A percentile compares a stretch with the other conserved stretches of the same genome.
These are phyloP conservation scores for Sinella curviseta DNA, from an alignment of 1,140 invertebrate genomes.

Conservation along the genomic window DNA sequence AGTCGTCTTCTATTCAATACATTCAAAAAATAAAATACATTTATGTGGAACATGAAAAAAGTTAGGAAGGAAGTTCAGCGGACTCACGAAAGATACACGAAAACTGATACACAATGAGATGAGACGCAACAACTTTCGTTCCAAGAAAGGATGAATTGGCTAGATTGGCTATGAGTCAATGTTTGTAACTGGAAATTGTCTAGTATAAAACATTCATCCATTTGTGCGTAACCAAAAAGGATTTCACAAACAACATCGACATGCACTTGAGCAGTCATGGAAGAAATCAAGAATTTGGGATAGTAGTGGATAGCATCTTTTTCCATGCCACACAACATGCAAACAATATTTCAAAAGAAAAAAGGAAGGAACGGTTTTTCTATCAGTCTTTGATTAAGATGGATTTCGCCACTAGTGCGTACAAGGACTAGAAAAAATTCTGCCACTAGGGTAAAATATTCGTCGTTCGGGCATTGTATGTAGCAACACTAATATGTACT, in stretches of 20 bases:
- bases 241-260: slow-evolving; percentile 16
- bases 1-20: too few relatives aligned
- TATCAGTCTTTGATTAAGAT: slow-evolving; percentile 15
- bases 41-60: too few relatives aligned
- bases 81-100: too few relatives aligned
- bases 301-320: background rate
- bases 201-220: too few relatives aligned
- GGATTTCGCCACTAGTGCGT: slow-evolving; percentile 13
- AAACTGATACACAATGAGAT: too few relatives aligned
- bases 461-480: background rate
- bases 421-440: background rate
- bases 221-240: slow-evolving; percentile 9
- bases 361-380: slow-evolving; percentile 5
- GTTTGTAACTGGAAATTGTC: too few relatives aligned
- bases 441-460: slow-evolving; percentile 12
- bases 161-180: too few relatives aligned
- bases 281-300: slow-evolving; percentile 3
- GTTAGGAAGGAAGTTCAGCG: too few relatives aligned
- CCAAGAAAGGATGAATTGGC: too few relatives aligned
- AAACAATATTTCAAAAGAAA: background rate
- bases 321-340: background rate
- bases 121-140: too few relatives aligned
- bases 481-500: background rate
- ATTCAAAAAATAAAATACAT: too few relatives aligned
- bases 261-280: background rate